Conservation (phyloP, 2,888 invertebrate species). For the Dolomedes plantarius region DNA sequence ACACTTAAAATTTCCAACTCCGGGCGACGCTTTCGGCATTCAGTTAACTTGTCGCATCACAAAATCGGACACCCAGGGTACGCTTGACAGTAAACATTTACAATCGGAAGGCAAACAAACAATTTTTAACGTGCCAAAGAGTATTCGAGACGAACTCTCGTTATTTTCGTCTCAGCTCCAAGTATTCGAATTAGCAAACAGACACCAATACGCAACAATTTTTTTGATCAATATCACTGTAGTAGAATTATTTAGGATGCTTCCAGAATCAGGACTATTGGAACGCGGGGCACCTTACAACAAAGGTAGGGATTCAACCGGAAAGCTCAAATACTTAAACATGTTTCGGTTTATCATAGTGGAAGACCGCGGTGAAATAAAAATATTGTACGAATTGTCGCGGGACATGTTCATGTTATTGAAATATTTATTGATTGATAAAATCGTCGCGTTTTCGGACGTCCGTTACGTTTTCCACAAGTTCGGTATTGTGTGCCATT, state of each 20-base stretch:
- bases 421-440: no score
- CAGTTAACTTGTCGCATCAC: constrained; percentile 26
- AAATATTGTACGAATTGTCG: no score
- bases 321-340: not conserved
- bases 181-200: not conserved
- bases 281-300: not conserved
- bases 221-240: not conserved
- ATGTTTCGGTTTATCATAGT: constrained; percentile 12
- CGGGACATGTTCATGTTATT: no score
- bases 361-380: not conserved
- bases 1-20: constrained; percentile 1
- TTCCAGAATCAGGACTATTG: not conserved
- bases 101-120: not conserved
- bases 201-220: not conserved
- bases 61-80: constrained; percentile 15
- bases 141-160: not conserved
- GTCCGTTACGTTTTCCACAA: no score
- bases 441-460: no score
- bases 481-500: no score
- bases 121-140: not conserved
- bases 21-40: constrained; percentile 35
- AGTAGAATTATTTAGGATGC: not conserved
- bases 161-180: constrained; percentile 7
- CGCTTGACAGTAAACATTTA: constrained; percentile 41
- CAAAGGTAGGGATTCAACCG: not conserved